A percentile compares a stretch with the other conserved stretches of the same genome.
Evolutionary conservation across 1,140 invertebrate species (phyloP).

Genomic region (Copidosoma floridanum): DNA sequence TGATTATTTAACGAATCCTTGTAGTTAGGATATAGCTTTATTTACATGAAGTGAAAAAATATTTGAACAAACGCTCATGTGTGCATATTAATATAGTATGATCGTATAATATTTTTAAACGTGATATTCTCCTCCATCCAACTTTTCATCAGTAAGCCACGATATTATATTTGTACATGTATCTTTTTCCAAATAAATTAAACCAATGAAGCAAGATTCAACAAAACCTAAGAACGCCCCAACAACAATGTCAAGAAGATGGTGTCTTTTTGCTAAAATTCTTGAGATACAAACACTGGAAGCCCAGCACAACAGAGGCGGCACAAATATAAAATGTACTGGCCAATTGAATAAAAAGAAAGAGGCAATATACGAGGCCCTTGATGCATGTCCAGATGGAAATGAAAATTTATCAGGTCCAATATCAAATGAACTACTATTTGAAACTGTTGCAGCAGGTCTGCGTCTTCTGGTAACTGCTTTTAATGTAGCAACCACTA

Average conservation of each 20-base stretch:
- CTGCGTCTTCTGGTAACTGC: conserved; percentile 73
- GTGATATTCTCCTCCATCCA: conserved; percentile 60
- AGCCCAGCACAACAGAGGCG: conserved; percentile 73
- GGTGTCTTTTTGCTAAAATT: conserved; percentile 79
- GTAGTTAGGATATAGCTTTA: too few species aligned
- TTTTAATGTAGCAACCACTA: conserved; percentile 81
- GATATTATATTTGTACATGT: conserved; percentile 56
- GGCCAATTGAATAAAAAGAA: conserved; percentile 70
- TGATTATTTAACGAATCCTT: too few species aligned
- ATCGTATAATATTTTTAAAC: conserved; percentile 48
- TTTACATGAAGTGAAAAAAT: too few species aligned
- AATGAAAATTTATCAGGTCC: conserved; percentile 90
- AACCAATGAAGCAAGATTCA: conserved; percentile 66
- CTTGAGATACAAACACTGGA: conserved; percentile 74
- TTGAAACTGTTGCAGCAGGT: too few species aligned
- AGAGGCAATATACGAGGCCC: conserved; percentile 74
- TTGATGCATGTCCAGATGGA: conserved; percentile 93
- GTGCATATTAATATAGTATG: too few species aligned
- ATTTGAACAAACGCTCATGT: too few species aligned
- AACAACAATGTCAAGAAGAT: conserved; percentile 79
- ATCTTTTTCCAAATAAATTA: conserved; percentile 67
- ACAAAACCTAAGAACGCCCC: conserved; percentile 76
- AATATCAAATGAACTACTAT: conserved; percentile 63
- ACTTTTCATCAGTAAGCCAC: conserved; percentile 60
- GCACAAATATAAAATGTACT: conserved; percentile 60